These are phyloP conservation scores for Diarsia brunnea DNA, from an alignment of 2,888 invertebrate species.

Conservation along the genomic window DNA sequence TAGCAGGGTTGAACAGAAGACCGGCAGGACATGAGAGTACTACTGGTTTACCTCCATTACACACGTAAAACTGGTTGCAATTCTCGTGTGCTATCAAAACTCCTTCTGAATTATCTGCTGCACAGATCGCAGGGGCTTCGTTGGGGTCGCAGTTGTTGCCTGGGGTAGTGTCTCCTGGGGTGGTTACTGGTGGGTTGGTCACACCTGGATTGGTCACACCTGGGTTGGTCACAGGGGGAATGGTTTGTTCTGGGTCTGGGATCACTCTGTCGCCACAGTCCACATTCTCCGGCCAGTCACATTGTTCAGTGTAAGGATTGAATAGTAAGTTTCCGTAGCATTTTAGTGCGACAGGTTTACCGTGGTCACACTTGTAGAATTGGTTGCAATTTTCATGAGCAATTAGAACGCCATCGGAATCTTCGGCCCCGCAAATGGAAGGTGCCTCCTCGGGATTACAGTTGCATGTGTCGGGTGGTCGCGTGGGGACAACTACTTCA, in stretches of 20 bases:
- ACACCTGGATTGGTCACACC: no score
- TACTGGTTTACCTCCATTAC: constrained; percentile 67
- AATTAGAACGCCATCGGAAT: constrained; percentile 67
- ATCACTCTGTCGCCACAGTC: constrained; percentile 67
- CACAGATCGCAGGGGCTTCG: constrained; percentile 71
- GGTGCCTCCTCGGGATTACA: constrained; percentile 68
- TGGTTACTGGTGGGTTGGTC: constrained; percentile 2
- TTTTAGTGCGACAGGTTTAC: constrained; percentile 62
- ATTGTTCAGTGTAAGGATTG: constrained; percentile 67
- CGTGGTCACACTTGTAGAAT: constrained; percentile 72
- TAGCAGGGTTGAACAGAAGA: constrained; percentile 70
- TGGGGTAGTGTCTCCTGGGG: constrained; percentile 9
- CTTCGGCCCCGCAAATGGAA: constrained; percentile 67
- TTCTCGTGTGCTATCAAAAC: constrained; percentile 73
- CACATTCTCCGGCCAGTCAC: constrained; percentile 75
- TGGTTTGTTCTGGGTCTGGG: constrained; percentile 22
- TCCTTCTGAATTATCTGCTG: constrained; percentile 67
- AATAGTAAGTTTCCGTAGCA: constrained; percentile 67
- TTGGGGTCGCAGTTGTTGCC: constrained; percentile 62
- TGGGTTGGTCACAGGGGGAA: constrained; percentile 7
- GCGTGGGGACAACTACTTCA: not conserved
- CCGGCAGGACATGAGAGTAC: constrained; percentile 55
- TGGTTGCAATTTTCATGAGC: constrained; percentile 75
- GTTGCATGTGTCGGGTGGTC: constrained; percentile 16
- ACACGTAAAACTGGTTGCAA: constrained; percentile 74